Base-by-base conservation (phyloP, 2,888 invertebrate genomes). In the Oscheius myriophilus region DNA sequence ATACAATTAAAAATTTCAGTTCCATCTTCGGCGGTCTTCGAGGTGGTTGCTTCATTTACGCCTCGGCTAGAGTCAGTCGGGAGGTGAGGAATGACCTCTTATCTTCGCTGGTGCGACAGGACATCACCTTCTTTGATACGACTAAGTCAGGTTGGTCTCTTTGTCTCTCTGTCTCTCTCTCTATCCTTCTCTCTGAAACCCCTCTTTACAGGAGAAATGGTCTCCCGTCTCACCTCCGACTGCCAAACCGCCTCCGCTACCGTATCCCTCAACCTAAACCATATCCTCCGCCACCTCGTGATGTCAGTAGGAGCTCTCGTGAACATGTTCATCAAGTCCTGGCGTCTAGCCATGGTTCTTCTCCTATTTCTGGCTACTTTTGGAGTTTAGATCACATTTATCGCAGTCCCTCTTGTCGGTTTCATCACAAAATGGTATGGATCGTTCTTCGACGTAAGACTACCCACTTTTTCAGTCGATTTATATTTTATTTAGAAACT, bases 121-220 rank as follows among this genome's bases (percentile, higher is more conserved):
- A 88, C 62, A 86, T 88, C 21, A 85, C 84, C 23, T 87, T 88
- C 75, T 87, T 87, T 70, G 87, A 87, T 67, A 76, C 73, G 6
- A 82, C 81, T 12, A 85, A 86, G 73, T 87, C 87, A 14, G 87
- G 88, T 68, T 95, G 4, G 57, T n/a, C n/a, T n/a, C n/a, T n/a
- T n/a, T n/a, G n/a, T n/a, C n/a, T n/a, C n/a, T n/a, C n/a, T n/a
- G n/a, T n/a, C n/a, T n/a, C n/a, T n/a, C n/a, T n/a, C n/a, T n/a
- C n/a, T n/a, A n/a, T n/a, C n/a, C n/a, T n/a, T n/a, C n/a, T n/a
- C n/a, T n/a, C n/a, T n/a, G n/a, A n/a, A n/a, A n/a, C n/a, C n/a
- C n/a, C n/a, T n/a, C n/a, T n/a, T n/a, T n/a, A n/a, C n/a, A 79
- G 82, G 87, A 49, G 87, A 88, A 58, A 86, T 88, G 58, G 86